A percentile compares a stretch with the other conserved stretches of the same genome.
Evolutionary conservation across 2,113 vertebrate genomes (phyloP).

Genomic region (Ptilonorhynchus violaceus): DNA sequence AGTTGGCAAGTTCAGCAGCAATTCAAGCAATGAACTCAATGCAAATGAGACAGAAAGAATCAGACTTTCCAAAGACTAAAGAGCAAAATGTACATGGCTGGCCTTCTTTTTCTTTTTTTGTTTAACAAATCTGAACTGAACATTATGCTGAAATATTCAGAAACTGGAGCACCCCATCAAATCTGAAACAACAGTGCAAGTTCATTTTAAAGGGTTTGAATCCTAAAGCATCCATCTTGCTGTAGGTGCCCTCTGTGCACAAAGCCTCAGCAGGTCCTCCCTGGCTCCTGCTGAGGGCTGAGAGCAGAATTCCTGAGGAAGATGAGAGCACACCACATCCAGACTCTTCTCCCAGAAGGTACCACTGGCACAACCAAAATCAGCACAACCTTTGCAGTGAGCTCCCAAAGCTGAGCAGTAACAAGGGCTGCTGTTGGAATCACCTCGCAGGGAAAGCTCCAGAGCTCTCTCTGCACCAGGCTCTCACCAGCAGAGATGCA

Average conservation of each 20-base stretch:
- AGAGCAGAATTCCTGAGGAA: neutral
- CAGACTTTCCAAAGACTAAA: neutral
- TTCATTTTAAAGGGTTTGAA: neutral
- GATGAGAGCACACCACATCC: neutral
- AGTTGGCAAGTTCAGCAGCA: constrained; percentile 9
- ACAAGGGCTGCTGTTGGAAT: neutral
- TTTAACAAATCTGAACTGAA: neutral
- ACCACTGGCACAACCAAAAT: neutral
- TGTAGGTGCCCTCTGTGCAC: neutral
- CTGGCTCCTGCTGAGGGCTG: neutral
- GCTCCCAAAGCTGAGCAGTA: neutral
- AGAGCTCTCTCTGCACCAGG: neutral
- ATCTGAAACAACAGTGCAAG: neutral
- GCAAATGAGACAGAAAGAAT: neutral
- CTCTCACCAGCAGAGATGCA: neutral
- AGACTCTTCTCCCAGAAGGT: neutral
- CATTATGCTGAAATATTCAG: neutral
- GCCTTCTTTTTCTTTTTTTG: neutral
- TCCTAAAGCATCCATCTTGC: neutral
- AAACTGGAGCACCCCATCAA: neutral
- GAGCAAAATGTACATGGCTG: neutral
- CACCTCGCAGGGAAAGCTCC: neutral
- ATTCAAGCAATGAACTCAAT: neutral
- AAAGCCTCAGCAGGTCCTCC: neutral
- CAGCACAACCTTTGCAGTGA: neutral